Evolutionary conservation across 2,113 vertebrate species (phyloP).

Genomic region (Gymnarchus niloticus): DNA sequence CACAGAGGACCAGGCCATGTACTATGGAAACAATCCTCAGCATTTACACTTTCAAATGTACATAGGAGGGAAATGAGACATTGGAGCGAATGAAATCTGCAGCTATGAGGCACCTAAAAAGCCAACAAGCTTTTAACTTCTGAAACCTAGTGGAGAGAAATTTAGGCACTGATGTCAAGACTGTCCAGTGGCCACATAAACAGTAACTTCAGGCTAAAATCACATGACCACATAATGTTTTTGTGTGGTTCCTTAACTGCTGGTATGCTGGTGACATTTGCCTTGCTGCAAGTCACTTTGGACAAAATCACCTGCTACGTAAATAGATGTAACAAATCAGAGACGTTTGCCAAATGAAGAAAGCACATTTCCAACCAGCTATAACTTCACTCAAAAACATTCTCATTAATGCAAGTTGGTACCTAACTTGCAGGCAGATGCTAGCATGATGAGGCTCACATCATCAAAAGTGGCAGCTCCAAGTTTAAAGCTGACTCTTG

Average conservation of each 20-base stretch:
- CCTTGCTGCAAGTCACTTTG: too few relatives aligned
- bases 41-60: too few relatives aligned
- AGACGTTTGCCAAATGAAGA: too few relatives aligned
- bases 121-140: conserved; percentile 59
- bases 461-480: not conserved
- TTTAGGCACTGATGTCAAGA: conserved; percentile 64
- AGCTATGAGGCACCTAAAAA: not conserved
- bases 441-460: not conserved
- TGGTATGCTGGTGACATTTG: too few relatives aligned
- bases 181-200: conserved; percentile 55
- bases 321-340: too few relatives aligned
- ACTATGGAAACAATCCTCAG: conserved; percentile 45
- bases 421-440: too few relatives aligned
- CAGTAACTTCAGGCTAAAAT: conserved; percentile 36
- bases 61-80: not conserved
- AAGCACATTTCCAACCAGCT: not conserved
- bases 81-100: conserved; percentile 10
- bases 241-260: too few relatives aligned
- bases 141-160: conserved; percentile 72
- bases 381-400: not conserved
- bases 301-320: too few relatives aligned
- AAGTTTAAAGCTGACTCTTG: too few relatives aligned
- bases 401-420: not conserved
- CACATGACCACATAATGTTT: not conserved
- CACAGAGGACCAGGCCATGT: conserved; percentile 45